These are phyloP conservation scores for Amphilophus citrinellus DNA, from an alignment of 2,113 vertebrate species.

Conservation along the genomic window DNA sequence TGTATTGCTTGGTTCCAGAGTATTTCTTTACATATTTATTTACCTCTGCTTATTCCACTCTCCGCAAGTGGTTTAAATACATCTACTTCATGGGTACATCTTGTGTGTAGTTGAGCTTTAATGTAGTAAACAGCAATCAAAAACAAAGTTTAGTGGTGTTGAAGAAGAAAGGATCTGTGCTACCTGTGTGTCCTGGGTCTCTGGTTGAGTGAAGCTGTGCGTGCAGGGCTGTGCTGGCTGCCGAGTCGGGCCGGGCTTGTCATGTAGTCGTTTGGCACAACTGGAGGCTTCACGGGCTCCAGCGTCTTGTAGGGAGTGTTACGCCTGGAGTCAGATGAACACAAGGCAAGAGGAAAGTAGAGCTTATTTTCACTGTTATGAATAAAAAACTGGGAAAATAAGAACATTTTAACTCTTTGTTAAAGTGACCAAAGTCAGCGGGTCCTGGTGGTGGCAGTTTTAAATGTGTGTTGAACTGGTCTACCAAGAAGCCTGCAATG, in stretches of 20 bases:
- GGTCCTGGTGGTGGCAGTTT: too few species aligned
- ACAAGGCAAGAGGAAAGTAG: background rate
- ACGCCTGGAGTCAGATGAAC: conserved; percentile 79
- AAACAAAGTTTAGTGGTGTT: background rate
- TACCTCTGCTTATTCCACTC: background rate
- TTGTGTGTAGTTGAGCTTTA: background rate
- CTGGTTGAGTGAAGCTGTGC: conserved; percentile 97
- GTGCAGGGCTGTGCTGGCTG: conserved; percentile 95
- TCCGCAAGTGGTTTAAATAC: background rate
- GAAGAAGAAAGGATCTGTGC: background rate
- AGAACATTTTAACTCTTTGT: background rate
- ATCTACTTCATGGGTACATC: background rate
- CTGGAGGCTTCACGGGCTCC: conserved; percentile 96
- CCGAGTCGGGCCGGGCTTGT: conserved; percentile 96
- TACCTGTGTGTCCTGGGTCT: conserved; percentile 99
- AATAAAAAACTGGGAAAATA: background rate
- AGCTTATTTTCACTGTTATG: background rate
- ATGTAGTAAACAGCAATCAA: background rate
- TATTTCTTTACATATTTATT: background rate
- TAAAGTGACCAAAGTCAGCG: background rate
- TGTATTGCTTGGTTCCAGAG: too few species aligned
- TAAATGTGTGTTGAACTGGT: background rate
- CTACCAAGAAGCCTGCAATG: background rate
- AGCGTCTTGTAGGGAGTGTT: conserved; percentile 98
- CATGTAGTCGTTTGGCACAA: conserved; percentile 98